These are phyloP conservation scores for Piprites chloris DNA, from an alignment of 2,113 vertebrate species.

Conservation along the genomic window DNA sequence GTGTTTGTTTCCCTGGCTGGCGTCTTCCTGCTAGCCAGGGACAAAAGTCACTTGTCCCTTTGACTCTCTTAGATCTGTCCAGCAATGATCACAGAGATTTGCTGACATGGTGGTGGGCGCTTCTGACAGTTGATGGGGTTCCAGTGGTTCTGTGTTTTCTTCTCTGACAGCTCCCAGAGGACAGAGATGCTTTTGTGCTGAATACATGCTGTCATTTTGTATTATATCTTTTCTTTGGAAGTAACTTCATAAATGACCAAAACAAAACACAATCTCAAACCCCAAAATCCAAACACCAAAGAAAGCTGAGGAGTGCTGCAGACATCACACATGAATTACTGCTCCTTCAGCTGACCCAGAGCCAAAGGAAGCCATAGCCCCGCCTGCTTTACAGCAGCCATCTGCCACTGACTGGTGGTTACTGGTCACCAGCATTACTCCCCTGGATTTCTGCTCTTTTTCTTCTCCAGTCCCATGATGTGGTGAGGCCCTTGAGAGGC, in stretches of 20 bases:
- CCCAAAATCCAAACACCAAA: slow-evolving; percentile 14
- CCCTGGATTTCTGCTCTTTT: background rate
- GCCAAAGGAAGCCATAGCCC: slow-evolving; percentile 1
- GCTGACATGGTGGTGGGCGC: background rate
- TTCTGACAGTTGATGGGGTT: background rate
- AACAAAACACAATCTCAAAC: slow-evolving; percentile 14
- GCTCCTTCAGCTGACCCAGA: background rate
- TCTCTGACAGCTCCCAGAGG: background rate
- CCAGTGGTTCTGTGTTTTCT: background rate
- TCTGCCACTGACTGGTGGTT: background rate
- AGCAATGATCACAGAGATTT: background rate
- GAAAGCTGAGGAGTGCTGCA: background rate
- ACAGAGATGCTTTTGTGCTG: background rate
- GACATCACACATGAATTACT: background rate
- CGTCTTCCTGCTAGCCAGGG: background rate
- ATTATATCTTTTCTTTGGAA: slow-evolving; percentile 45
- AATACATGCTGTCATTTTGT: slow-evolving; percentile 29
- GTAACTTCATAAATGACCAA: slow-evolving; percentile 28
- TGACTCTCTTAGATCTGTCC: background rate
- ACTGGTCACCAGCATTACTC: slow-evolving; percentile 22
- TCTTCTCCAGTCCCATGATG: slow-evolving; percentile 18
- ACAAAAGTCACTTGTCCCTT: background rate
- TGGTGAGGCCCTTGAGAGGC: slow-evolving; percentile 10
- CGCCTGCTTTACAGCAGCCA: background rate
- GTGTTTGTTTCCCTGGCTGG: background rate